phyloP scores from a whole-genome alignment of 2,888 invertebrate genomes.

The Nymphalis urticae region DNA sequence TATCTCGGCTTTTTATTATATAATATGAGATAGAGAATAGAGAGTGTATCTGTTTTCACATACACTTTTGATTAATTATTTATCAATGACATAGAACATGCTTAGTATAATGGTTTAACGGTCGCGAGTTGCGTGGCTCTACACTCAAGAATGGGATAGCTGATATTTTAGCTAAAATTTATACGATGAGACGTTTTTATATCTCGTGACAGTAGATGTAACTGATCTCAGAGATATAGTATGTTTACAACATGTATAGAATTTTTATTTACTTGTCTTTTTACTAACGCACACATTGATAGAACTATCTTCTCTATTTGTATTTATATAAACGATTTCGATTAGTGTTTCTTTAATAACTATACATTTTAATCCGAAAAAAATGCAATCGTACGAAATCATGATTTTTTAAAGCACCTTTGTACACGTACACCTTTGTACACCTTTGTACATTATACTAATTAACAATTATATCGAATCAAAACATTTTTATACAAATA shows the following conservation, averaged over 20 bases:
- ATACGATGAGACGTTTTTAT: slow-evolving; percentile 44
- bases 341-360: neutral
- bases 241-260: slow-evolving; percentile 5
- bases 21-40: too few relatives aligned
- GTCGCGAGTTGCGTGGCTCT: slow-evolving; percentile 14
- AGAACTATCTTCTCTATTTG: neutral
- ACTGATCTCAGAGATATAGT: slow-evolving; percentile 15
- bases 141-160: slow-evolving; percentile 40
- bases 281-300: neutral
- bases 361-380: neutral
- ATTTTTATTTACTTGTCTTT: slow-evolving; percentile 1
- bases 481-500: too few relatives aligned
- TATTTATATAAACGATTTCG: neutral
- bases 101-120: neutral
- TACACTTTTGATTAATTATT: too few relatives aligned
- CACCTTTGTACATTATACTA: too few relatives aligned
- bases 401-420: too few relatives aligned
- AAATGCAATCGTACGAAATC: too few relatives aligned
- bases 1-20: too few relatives aligned
- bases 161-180: slow-evolving; percentile 49
- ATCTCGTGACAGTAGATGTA: slow-evolving; percentile 25
- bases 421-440: too few relatives aligned
- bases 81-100: neutral
- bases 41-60: too few relatives aligned
- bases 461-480: too few relatives aligned